Evolutionary conservation across 2,113 vertebrate species (phyloP).

Genomic region (Elachura formosa): DNA sequence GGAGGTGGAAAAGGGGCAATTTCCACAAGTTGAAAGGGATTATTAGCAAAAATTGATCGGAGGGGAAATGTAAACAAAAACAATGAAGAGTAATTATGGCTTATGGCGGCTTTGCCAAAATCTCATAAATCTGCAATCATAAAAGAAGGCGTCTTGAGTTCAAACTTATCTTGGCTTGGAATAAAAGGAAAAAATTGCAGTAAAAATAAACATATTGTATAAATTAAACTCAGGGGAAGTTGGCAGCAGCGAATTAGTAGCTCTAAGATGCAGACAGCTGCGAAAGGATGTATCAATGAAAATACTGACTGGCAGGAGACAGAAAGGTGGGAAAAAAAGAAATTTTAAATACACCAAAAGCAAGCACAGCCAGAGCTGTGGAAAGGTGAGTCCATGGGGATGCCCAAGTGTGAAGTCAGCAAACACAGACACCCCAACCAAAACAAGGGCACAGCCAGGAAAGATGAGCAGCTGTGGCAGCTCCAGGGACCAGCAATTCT

Average conservation of each 20-base stretch:
- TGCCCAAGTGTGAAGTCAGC: background rate
- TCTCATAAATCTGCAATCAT: constrained; percentile 14
- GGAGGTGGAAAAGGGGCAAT: background rate
- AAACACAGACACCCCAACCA: background rate
- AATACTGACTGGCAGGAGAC: background rate
- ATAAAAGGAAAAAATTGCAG: constrained; percentile 45
- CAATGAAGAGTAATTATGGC: constrained; percentile 17
- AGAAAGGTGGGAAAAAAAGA: background rate
- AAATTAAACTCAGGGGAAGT: constrained; percentile 44
- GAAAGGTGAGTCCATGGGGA: rapidly evolving
- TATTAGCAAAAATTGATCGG: constrained; percentile 57
- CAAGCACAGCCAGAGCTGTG: background rate
- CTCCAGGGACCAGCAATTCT: background rate
- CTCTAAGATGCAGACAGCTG: constrained; percentile 22
- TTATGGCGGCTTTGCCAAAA: constrained; percentile 25
- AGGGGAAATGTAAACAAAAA: constrained; percentile 42
- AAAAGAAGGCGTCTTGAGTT: constrained; percentile 43
- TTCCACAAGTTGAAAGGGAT: constrained; percentile 23
- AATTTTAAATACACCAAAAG: background rate
- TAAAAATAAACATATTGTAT: constrained; percentile 61
- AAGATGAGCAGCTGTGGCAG: rapidly evolving
- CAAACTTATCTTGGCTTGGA: constrained; percentile 53
- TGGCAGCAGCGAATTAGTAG: constrained; percentile 43
- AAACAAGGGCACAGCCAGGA: background rate
- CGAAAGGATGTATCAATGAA: background rate